phyloP scores from a whole-genome alignment of 2,888 invertebrate genomes.

The Thelaira solivaga region DNA sequence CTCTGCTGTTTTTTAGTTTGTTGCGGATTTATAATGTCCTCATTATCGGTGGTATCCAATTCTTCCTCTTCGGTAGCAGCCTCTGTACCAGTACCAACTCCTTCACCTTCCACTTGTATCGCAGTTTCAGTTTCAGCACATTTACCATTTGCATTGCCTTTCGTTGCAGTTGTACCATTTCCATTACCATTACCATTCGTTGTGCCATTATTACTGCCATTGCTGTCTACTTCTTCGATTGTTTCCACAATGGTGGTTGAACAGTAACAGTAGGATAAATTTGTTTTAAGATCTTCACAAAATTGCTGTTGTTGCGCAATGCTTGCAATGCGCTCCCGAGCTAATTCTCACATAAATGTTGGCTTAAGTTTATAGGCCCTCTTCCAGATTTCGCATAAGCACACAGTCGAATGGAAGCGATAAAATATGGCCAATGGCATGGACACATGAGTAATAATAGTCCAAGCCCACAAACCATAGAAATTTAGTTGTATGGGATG shows the following conservation, averaged over 20 bases:
- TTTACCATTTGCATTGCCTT: slow-evolving; percentile 47
- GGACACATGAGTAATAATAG: slow-evolving; percentile 95
- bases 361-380: slow-evolving; percentile 95
- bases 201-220: slow-evolving; percentile 62
- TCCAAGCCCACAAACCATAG: slow-evolving; percentile 96
- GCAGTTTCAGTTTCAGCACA: slow-evolving; percentile 52
- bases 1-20: background rate
- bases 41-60: slow-evolving; percentile 62
- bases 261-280: slow-evolving; percentile 74
- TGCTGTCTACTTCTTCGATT: slow-evolving; percentile 72
- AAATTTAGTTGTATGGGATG: slow-evolving; percentile 94
- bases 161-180: slow-evolving; percentile 53
- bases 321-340: slow-evolving; percentile 76
- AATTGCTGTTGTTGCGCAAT: slow-evolving; percentile 76
- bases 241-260: slow-evolving; percentile 74
- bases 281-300: slow-evolving; percentile 74
- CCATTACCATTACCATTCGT: slow-evolving; percentile 54
- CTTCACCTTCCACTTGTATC: slow-evolving; percentile 51
- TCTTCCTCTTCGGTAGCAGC: slow-evolving; percentile 63
- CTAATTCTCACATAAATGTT: slow-evolving; percentile 85
- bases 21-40: slow-evolving; percentile 2
- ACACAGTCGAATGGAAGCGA: slow-evolving; percentile 96
- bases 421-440: slow-evolving; percentile 96
- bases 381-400: slow-evolving; percentile 97
- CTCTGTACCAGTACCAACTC: slow-evolving; percentile 45